Percentiles rank a stretch among this genome's conserved stretches.
Evolutionary conservation across 1,140 invertebrate genomes (phyloP).

Genomic region (Plectrocnemia conspersa): DNA sequence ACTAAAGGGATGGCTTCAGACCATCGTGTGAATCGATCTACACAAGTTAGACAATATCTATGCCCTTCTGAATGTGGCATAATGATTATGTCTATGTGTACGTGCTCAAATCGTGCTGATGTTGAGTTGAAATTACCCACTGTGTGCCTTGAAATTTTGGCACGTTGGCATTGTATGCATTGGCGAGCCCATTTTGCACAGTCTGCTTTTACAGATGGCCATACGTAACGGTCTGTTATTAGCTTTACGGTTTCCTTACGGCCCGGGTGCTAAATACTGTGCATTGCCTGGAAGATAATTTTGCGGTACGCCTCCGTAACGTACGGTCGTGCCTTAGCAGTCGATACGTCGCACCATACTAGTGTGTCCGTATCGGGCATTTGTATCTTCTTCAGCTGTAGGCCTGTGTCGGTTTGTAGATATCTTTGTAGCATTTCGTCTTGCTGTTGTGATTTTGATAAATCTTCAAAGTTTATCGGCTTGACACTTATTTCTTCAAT

Average conservation of each 20-base stretch:
- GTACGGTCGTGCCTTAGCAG: slow-evolving; percentile 15
- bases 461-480: slow-evolving; percentile 37
- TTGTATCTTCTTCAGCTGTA: slow-evolving; percentile 1
- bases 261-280: slow-evolving; percentile 30
- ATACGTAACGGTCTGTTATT: slow-evolving; percentile 34
- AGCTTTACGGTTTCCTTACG: slow-evolving; percentile 26
- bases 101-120: no score
- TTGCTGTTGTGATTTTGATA: neutral
- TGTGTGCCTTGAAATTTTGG: no score
- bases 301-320: slow-evolving; percentile 15
- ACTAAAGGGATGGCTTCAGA: slow-evolving; percentile 36
- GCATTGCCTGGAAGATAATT: slow-evolving; percentile 19
- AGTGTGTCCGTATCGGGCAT: slow-evolving; percentile 6
- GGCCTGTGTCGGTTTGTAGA: slow-evolving; percentile 5
- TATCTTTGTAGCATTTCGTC: neutral
- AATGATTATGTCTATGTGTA: slow-evolving; percentile 39
- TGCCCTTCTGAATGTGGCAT: slow-evolving; percentile 38
- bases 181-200: slow-evolving; percentile 23
- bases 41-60: slow-evolving; percentile 41
- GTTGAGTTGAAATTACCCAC: no score
- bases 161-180: slow-evolving; percentile 35
- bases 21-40: slow-evolving; percentile 47
- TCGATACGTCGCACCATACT: slow-evolving; percentile 4
- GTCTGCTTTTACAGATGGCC: slow-evolving; percentile 33
- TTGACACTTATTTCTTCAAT: no score